A percentile compares a stretch with the other conserved stretches of the same genome.
Conservation (phyloP, 1,140 invertebrate species). For the Hermatobates lingyangjiaoensis region DNA sequence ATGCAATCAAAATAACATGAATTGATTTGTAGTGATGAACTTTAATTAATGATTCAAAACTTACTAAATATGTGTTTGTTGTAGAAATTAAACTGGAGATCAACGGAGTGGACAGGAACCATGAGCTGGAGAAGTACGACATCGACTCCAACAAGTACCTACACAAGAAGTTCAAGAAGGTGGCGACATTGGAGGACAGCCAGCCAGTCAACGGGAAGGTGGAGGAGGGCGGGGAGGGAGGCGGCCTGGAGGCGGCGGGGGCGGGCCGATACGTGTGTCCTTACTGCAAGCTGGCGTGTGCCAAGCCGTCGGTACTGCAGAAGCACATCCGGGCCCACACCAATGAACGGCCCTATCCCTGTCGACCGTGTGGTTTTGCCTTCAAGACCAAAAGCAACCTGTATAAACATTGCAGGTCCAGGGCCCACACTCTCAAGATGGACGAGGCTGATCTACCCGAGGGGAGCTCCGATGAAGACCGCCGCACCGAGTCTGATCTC, state of each 20-base stretch:
- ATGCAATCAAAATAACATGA: too few relatives aligned
- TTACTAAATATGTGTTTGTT: too few relatives aligned
- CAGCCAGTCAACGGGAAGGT: constrained; percentile 3
- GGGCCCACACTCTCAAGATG: constrained; percentile 53
- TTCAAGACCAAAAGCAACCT: constrained; percentile 90
- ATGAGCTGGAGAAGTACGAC: constrained; percentile 3
- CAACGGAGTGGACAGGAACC: background rate
- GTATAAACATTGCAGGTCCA: constrained; percentile 73
- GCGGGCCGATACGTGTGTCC: constrained; percentile 54
- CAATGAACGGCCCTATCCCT: constrained; percentile 83
- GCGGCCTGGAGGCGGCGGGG: constrained; percentile 4
- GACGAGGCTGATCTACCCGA: constrained; percentile 25
- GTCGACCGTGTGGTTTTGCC: constrained; percentile 68
- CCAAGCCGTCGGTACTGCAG: constrained; percentile 82
- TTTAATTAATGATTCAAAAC: too few relatives aligned
- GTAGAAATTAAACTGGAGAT: background rate
- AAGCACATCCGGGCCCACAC: constrained; percentile 84
- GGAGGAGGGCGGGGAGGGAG: background rate
- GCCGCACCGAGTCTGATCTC: background rate
- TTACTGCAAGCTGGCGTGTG: constrained; percentile 71
- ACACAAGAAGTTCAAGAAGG: constrained; percentile 81
- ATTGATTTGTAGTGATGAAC: too few relatives aligned
- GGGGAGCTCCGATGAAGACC: constrained; percentile 11
- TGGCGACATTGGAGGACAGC: constrained; percentile 31
- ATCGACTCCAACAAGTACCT: constrained; percentile 42